Evolutionary conservation across 2,113 vertebrate species (phyloP).

Genomic region (Hippopotamus amphibius): DNA sequence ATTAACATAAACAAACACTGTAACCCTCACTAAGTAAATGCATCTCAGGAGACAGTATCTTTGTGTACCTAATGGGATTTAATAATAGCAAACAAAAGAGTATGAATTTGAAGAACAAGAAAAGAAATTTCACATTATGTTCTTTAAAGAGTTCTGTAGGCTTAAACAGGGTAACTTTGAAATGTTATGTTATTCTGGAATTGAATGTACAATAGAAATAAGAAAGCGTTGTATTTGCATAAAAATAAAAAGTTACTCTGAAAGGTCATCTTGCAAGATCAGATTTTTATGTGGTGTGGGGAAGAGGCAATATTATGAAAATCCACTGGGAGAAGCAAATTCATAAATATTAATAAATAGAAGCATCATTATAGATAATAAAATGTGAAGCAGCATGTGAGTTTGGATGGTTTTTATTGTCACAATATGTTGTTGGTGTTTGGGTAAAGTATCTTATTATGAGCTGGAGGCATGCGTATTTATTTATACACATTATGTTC

Average conservation of each 20-base stretch:
- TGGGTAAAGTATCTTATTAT: constrained; percentile 56
- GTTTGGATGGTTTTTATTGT: constrained; percentile 67
- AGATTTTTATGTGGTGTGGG: constrained; percentile 70
- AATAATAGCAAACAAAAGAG: constrained; percentile 61
- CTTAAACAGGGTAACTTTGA: constrained; percentile 71
- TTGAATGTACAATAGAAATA: constrained; percentile 74
- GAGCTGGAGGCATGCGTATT: constrained; percentile 11
- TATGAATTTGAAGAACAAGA: constrained; percentile 69
- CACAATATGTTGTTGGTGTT: constrained; percentile 58
- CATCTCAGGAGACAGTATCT: constrained; percentile 36
- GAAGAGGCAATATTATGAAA: constrained; percentile 67
- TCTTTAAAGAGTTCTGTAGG: constrained; percentile 64
- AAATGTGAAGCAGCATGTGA: constrained; percentile 73
- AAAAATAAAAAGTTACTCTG: constrained; percentile 82
- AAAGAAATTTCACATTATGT: constrained; percentile 65
- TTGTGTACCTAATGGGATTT: constrained; percentile 67
- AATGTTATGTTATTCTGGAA: constrained; percentile 63
- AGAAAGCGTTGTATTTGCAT: constrained; percentile 82
- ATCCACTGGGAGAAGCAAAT: constrained; percentile 58
- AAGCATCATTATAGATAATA: constrained; percentile 74
- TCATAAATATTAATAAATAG: constrained; percentile 86
- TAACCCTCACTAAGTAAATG: constrained; percentile 62
- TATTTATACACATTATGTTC: not conserved
- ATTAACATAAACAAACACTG: constrained; percentile 67
- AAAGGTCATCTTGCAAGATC: constrained; percentile 85